phyloP scores from a whole-genome alignment of 2,888 invertebrate species.

The Itoplectis maculator region DNA sequence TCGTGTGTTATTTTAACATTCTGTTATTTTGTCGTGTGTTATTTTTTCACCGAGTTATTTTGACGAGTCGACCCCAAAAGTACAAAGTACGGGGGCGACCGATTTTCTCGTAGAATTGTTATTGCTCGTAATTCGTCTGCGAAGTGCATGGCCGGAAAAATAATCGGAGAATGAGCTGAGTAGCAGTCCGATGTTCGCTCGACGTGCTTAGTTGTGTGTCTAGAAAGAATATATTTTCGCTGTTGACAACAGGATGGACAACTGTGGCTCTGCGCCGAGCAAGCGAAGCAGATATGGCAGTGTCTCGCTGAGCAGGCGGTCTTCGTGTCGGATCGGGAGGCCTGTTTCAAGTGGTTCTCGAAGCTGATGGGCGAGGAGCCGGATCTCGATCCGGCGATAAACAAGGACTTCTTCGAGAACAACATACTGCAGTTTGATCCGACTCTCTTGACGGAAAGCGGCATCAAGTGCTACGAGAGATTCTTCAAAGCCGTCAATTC shows the following conservation, averaged over 20 bases:
- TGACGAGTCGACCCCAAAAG: too few species aligned
- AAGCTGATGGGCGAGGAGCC: slow-evolving; percentile 98
- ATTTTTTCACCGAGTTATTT: too few species aligned
- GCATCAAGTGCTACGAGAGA: slow-evolving; percentile 95
- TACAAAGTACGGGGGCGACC: too few species aligned
- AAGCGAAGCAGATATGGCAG: slow-evolving; percentile 98
- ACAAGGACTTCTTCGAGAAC: slow-evolving; percentile 97
- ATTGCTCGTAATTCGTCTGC: too few species aligned
- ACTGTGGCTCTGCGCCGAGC: slow-evolving; percentile 97
- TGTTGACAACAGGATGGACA: slow-evolving; percentile 91
- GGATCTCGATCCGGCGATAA: slow-evolving; percentile 97
- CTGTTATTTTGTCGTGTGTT: too few species aligned
- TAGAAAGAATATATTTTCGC: neutral
- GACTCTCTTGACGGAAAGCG: slow-evolving; percentile 95
- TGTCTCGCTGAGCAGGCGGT: slow-evolving; percentile 97
- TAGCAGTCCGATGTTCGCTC: too few species aligned
- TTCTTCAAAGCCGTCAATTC: slow-evolving; percentile 98
- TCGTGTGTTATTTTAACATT: too few species aligned
- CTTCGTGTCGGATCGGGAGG: slow-evolving; percentile 96
- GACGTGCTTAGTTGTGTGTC: too few species aligned
- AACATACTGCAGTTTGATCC: slow-evolving; percentile 97
- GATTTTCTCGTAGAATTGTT: too few species aligned
- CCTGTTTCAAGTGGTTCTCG: slow-evolving; percentile 99
- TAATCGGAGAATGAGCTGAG: too few species aligned
- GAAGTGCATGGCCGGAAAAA: too few species aligned